A percentile compares a stretch with the other conserved stretches of the same genome.
phyloP scores from a whole-genome alignment of 2,113 vertebrate species.

The Psammodynastes pulverulentus region DNA sequence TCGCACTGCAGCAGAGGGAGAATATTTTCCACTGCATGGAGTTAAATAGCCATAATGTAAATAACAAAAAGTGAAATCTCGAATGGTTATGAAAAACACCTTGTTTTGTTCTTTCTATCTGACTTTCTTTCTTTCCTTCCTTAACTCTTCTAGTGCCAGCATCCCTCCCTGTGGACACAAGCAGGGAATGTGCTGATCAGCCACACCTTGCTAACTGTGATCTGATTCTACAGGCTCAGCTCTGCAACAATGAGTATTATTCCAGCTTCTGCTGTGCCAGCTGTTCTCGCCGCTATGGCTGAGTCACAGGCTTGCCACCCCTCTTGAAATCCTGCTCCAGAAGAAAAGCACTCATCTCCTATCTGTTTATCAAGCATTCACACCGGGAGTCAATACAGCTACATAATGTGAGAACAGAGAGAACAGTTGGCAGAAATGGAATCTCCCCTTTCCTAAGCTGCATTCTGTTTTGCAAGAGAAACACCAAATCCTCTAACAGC shows the following conservation, averaged over 20 bases:
- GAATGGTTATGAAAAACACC: background rate
- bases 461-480: conserved; percentile 9
- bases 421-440: conserved; percentile 7
- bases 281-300: conserved; percentile 71
- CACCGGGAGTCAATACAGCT: background rate
- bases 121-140: background rate
- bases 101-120: background rate
- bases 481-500: background rate
- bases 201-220: conserved; percentile 91
- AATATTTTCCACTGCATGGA: background rate
- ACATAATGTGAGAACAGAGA: background rate
- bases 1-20: background rate
- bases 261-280: conserved; percentile 95
- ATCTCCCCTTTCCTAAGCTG: background rate
- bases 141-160: conserved; percentile 27
- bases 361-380: background rate
- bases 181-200: conserved; percentile 82
- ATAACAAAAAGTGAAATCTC: background rate
- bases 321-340: rapidly evolving
- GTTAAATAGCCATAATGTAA: background rate
- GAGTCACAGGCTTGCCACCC: background rate
- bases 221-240: conserved; percentile 86
- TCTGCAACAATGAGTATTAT: conserved; percentile 87
- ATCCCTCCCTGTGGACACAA: background rate
- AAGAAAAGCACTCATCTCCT: background rate